Conservation (phyloP, 2,113 vertebrate species). For the Columba janthina region DNA sequence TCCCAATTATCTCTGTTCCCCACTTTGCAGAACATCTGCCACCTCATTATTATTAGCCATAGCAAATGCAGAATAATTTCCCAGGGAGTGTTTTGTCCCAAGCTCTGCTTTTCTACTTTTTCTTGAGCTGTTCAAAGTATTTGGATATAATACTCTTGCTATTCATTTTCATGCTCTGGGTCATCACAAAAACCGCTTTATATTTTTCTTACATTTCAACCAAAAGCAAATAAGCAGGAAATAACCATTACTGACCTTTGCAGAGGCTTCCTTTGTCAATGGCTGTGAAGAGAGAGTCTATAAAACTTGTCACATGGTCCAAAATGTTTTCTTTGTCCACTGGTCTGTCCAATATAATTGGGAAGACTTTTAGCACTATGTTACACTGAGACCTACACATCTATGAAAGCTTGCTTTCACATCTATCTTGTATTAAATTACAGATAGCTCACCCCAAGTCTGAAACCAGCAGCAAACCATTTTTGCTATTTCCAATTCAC, state of each 20-base stretch:
- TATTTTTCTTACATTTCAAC: background rate
- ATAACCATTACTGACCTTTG: constrained; percentile 80
- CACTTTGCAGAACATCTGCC: background rate
- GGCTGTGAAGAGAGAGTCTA: constrained; percentile 79
- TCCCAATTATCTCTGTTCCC: background rate
- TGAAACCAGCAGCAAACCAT: background rate
- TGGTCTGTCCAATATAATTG: constrained; percentile 76
- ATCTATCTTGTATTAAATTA: background rate
- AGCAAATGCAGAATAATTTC: background rate
- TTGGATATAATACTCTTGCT: background rate
- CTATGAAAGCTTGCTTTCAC: background rate
- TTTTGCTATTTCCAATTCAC: background rate
- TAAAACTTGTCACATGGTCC: constrained; percentile 69
- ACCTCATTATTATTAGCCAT: background rate
- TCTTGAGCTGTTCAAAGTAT: background rate
- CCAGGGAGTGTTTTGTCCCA: background rate
- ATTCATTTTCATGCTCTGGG: background rate
- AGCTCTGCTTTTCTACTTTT: background rate
- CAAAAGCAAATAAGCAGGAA: background rate
- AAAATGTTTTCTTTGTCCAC: constrained; percentile 76
- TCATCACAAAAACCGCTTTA: background rate
- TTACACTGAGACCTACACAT: background rate
- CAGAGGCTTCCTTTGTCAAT: constrained; percentile 75
- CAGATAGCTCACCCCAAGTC: background rate
- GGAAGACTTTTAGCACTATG: background rate